Conservation (phyloP, 2,797 vertebrate genomes). For the Cottoperca gobio region DNA sequence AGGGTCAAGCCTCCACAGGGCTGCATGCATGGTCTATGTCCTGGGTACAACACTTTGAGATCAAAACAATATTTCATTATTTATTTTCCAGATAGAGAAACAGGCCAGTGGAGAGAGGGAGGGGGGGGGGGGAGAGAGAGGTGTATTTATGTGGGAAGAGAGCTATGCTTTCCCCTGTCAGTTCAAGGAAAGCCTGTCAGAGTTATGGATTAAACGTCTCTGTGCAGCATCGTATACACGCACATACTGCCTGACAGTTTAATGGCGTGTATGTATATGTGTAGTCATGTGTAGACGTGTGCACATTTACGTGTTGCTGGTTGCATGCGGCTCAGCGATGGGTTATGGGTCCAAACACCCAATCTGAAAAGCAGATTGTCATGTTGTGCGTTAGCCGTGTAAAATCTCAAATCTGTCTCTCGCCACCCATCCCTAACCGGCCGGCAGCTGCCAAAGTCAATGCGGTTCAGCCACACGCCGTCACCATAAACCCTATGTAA, state of each 20-base stretch:
- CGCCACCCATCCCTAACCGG: conserved; percentile 51
- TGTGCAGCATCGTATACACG: conserved; percentile 15
- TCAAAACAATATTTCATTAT: conserved; percentile 39
- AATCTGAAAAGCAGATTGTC: conserved; percentile 49
- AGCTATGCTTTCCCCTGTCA: conserved; percentile 56
- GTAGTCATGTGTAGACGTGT: conserved; percentile 13
- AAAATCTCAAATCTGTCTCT: conserved; percentile 62
- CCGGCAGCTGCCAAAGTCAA: conserved; percentile 62
- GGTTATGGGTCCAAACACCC: conserved; percentile 23
- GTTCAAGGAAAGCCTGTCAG: conserved; percentile 67
- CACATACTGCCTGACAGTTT: conserved; percentile 45
- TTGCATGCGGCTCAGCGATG: background rate
- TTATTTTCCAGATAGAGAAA: background rate
- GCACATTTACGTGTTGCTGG: background rate
- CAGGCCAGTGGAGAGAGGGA: background rate
- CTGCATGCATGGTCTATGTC: conserved; percentile 35
- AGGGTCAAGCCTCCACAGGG: conserved; percentile 53
- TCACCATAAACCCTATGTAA: conserved; percentile 78
- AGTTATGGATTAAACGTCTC: conserved; percentile 72
- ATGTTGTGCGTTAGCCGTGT: conserved; percentile 45
- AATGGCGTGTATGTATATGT: conserved; percentile 31
- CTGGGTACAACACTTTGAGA: conserved; percentile 39
- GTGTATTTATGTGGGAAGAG: conserved; percentile 44
- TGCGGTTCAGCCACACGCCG: conserved; percentile 57
- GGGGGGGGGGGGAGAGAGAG: background rate